These are phyloP conservation scores for Silurus meridionalis DNA, from an alignment of 2,113 vertebrate species.

Conservation along the genomic window DNA sequence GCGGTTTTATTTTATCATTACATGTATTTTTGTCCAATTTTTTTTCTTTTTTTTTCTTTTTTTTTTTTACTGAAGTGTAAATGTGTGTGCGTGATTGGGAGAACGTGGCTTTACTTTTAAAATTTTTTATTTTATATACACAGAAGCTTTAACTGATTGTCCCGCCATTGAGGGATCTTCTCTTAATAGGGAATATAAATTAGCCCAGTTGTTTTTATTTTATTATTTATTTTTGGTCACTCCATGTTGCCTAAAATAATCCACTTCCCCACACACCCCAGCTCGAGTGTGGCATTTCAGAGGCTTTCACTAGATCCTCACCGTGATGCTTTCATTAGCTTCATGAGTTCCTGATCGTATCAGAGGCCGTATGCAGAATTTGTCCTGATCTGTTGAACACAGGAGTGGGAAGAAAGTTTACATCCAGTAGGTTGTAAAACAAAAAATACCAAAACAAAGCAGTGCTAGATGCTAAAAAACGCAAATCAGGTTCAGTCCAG, in stretches of 20 bases:
- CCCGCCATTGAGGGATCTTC: background rate
- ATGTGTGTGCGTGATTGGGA: constrained; percentile 22
- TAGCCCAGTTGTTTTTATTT: background rate
- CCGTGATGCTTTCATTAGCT: background rate
- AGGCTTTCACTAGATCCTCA: background rate
- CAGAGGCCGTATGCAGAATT: background rate
- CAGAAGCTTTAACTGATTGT: constrained; percentile 50
- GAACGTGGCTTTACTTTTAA: constrained; percentile 27
- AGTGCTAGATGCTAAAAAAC: too few species aligned
- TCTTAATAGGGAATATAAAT: background rate
- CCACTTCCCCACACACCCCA: background rate
- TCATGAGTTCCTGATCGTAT: background rate
- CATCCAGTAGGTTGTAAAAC: background rate
- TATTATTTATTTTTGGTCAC: background rate
- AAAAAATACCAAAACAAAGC: background rate
- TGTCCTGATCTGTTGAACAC: background rate
- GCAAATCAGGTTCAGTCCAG: too few species aligned
- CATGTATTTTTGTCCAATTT: constrained; percentile 29
- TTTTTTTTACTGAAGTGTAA: constrained; percentile 29
- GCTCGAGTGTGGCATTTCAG: background rate
- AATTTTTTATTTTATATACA: constrained; percentile 14
- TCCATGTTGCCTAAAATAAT: background rate
- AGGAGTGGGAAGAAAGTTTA: background rate
- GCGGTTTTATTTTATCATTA: constrained; percentile 41
- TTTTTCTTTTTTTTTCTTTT: background rate